Percentiles rank a stretch among this genome's conserved stretches.
Evolutionary conservation across 2,113 vertebrate genomes (phyloP).

Genomic region (Axis porcinus): DNA sequence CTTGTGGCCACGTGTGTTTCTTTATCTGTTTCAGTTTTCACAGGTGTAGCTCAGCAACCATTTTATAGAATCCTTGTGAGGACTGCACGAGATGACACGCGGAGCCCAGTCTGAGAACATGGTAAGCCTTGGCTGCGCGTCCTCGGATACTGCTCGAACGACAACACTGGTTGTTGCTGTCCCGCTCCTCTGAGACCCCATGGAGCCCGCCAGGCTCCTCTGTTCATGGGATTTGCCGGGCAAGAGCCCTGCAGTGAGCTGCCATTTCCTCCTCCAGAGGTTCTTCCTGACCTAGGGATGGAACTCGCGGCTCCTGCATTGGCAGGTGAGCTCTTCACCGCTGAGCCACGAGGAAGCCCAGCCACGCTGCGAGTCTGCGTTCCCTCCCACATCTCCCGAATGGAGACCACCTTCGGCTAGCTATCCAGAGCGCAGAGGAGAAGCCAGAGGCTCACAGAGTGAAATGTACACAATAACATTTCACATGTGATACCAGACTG

Average conservation of each 20-base stretch:
- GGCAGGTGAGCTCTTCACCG: accelerated
- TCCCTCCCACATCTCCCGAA: background rate
- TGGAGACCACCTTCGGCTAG: background rate
- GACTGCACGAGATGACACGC: background rate
- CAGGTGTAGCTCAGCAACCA: background rate
- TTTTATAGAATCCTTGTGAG: background rate
- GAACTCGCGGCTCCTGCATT: accelerated
- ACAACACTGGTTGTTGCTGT: accelerated
- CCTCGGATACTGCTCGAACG: background rate
- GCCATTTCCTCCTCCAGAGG: background rate
- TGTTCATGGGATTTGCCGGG: background rate
- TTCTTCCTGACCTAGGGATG: accelerated
- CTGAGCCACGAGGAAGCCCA: background rate
- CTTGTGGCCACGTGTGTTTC: background rate
- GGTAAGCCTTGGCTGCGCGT: accelerated
- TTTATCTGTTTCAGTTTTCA: background rate
- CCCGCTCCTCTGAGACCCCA: background rate
- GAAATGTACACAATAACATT: background rate
- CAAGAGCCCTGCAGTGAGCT: background rate
- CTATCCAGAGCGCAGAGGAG: background rate
- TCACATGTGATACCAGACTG: background rate
- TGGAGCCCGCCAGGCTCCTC: background rate
- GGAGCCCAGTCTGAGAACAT: background rate
- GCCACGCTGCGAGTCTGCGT: accelerated
- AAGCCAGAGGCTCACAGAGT: background rate